A percentile compares a stretch with the other conserved stretches of the same genome.
Evolutionary conservation across 1,140 invertebrate genomes (phyloP).

Genomic region (Tetranychus urticae): DNA sequence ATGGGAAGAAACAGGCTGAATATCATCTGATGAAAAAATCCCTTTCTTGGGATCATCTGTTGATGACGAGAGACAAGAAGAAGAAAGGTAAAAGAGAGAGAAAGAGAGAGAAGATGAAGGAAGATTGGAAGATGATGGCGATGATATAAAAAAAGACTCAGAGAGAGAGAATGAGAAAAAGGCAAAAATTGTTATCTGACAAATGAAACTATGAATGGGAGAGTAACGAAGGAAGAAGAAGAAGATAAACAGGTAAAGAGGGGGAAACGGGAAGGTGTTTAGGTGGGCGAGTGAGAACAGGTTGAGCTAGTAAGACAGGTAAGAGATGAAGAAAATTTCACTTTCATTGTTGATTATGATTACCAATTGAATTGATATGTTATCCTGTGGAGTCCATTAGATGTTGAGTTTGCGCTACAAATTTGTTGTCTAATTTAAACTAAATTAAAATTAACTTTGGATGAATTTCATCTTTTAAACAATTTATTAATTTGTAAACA

Average conservation of each 20-base stretch:
- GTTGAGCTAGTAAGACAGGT: background rate
- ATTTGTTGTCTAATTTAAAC: too few relatives aligned
- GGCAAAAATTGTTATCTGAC: constrained; percentile 10
- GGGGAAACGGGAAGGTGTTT: too few relatives aligned
- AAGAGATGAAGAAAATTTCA: background rate
- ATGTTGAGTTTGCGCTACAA: too few relatives aligned
- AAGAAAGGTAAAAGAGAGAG: background rate
- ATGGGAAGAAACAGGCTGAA: too few relatives aligned
- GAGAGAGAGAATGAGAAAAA: background rate
- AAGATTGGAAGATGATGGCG: background rate
- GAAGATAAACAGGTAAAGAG: too few relatives aligned
- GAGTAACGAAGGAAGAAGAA: constrained; percentile 12
- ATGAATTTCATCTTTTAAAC: too few relatives aligned
- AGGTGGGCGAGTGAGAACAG: too few relatives aligned
- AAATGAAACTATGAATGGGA: constrained; percentile 4
- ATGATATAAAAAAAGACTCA: too few relatives aligned
- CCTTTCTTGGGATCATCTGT: background rate
- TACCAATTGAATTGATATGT: background rate
- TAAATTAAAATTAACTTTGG: too few relatives aligned
- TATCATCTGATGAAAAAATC: background rate
- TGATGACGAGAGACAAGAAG: background rate
- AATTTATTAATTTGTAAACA: too few relatives aligned
- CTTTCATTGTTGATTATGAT: background rate
- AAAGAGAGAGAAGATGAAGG: background rate
- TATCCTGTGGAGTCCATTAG: too few relatives aligned